phyloP scores from a whole-genome alignment of 1,140 invertebrate species.

The Musca vetustissima region DNA sequence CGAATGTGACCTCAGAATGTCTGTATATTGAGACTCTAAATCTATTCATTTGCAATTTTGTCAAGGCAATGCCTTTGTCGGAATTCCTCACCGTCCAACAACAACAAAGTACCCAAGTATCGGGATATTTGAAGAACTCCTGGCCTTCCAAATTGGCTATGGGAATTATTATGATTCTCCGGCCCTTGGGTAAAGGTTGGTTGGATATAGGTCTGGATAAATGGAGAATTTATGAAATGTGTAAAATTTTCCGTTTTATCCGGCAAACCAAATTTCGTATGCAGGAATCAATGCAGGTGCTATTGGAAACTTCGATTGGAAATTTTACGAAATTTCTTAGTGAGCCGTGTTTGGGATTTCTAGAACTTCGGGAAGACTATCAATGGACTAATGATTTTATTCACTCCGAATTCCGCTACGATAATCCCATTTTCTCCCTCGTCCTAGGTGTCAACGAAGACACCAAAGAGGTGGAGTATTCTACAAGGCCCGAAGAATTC shows the following conservation, averaged over 20 bases:
- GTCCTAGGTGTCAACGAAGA: slow-evolving; percentile 41
- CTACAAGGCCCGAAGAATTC: slow-evolving; percentile 48
- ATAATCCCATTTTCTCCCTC: slow-evolving; percentile 43
- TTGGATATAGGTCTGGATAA: slow-evolving; percentile 41
- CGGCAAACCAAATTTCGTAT: slow-evolving; percentile 49
- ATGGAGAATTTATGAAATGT: slow-evolving; percentile 46
- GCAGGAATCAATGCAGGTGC: slow-evolving; percentile 50
- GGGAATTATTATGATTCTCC: slow-evolving; percentile 38
- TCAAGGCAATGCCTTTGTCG: slow-evolving; percentile 36
- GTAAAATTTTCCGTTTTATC: slow-evolving; percentile 47
- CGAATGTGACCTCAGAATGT: slow-evolving; percentile 41
- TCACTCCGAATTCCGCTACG: slow-evolving; percentile 40
- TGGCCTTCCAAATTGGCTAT: slow-evolving; percentile 44
- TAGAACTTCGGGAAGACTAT: slow-evolving; percentile 32
- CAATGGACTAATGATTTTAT: slow-evolving; percentile 45
- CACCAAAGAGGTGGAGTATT: slow-evolving; percentile 37
- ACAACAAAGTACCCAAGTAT: slow-evolving; percentile 39
- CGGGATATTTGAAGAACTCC: slow-evolving; percentile 41
- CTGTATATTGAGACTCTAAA: slow-evolving; percentile 40
- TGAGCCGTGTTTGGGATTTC: slow-evolving; percentile 44
- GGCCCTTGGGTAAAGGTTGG: slow-evolving; percentile 48
- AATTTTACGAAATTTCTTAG: slow-evolving; percentile 42
- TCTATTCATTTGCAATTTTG: slow-evolving; percentile 41
- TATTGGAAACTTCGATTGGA: slow-evolving; percentile 38
- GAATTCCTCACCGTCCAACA: slow-evolving; percentile 46